A percentile compares a stretch with the other conserved stretches of the same genome.
These are phyloP conservation scores for Gastracanthus pulcherrimus DNA, from an alignment of 2,888 invertebrate genomes.

Conservation along the genomic window DNA sequence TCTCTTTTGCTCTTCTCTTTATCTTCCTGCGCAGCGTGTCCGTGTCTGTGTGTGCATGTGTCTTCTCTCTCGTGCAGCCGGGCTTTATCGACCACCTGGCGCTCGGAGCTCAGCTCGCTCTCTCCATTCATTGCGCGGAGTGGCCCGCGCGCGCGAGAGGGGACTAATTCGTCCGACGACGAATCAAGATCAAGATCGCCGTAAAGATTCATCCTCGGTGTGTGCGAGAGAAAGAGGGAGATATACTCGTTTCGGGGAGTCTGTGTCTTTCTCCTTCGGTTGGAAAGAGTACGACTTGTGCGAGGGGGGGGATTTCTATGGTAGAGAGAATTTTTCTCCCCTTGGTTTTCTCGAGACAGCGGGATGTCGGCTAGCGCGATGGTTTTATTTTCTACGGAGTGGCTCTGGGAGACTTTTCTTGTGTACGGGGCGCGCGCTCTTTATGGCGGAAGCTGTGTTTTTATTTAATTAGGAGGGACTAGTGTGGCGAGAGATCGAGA, in stretches of 20 bases:
- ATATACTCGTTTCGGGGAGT: slow-evolving; percentile 18
- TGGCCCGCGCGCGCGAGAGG: neutral
- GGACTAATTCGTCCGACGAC: slow-evolving; percentile 47
- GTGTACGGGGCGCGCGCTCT: neutral
- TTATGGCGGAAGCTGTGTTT: neutral
- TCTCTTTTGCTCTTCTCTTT: neutral
- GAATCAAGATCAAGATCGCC: slow-evolving; percentile 54
- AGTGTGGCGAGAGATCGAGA: neutral
- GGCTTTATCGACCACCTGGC: slow-evolving; percentile 56
- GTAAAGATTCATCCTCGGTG: slow-evolving; percentile 42
- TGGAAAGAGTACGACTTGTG: neutral
- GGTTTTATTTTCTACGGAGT: neutral
- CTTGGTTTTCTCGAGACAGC: neutral
- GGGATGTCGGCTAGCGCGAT: neutral
- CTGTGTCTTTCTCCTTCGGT: neutral
- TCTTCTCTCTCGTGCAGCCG: neutral
- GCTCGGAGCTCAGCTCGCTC: no score
- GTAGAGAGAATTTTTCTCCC: neutral
- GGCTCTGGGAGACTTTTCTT: no score
- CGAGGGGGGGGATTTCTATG: neutral
- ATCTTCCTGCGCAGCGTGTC: no score
- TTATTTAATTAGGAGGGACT: neutral
- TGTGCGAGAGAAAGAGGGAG: no score
- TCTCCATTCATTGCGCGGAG: slow-evolving; percentile 19
- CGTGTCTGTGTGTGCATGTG: neutral